Evolutionary conservation across 2,797 vertebrate species (phyloP).

Genomic region (Cuculus canorus): DNA sequence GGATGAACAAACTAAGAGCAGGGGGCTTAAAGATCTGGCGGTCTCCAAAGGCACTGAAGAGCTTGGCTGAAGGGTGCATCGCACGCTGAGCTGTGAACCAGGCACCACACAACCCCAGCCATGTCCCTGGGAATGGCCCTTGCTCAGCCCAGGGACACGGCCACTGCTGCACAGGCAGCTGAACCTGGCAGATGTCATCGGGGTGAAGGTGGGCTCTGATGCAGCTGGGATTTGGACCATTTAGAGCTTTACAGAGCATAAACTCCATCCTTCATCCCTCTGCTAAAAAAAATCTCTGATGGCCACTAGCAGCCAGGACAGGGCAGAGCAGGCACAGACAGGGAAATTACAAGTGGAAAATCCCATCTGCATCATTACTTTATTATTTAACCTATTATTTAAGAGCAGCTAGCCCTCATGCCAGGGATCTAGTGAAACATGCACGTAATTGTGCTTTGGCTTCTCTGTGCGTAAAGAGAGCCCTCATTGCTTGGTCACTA

Average conservation of each 20-base stretch:
- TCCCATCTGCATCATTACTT: neutral
- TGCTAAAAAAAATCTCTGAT: neutral
- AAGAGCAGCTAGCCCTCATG: neutral
- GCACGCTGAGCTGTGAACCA: accelerated
- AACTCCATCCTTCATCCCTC: neutral
- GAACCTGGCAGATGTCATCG: neutral
- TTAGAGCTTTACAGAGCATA: neutral
- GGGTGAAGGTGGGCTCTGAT: neutral
- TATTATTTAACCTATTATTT: neutral
- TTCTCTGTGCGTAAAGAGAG: neutral
- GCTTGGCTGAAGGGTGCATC: neutral
- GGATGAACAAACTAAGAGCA: neutral
- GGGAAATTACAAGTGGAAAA: neutral
- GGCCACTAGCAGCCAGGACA: neutral
- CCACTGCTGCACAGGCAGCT: accelerated
- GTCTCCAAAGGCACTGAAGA: neutral
- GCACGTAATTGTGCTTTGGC: neutral
- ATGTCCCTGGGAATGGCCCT: accelerated
- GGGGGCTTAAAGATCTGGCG: neutral
- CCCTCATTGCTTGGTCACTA: neutral
- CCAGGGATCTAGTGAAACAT: neutral
- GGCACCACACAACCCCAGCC: accelerated
- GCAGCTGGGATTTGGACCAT: neutral
- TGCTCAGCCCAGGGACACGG: accelerated
- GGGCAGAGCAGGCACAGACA: neutral